Conservation (phyloP, 2,888 invertebrate species). For the Dicyrtomina minuta region DNA sequence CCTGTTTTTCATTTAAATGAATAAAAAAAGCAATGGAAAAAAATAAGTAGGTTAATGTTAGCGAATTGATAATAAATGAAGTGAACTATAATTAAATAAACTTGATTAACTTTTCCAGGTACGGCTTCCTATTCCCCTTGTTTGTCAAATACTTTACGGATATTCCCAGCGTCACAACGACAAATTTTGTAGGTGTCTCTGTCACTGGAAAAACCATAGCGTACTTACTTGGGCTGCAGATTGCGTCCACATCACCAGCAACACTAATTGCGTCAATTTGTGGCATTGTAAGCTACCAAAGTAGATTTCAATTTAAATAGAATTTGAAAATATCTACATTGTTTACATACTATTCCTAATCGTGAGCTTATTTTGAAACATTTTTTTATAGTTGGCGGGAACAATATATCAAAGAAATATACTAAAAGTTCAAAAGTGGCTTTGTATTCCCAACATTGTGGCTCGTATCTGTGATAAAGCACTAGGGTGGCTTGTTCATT, state of each 20-base stretch:
- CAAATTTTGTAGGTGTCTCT: conserved; percentile 57
- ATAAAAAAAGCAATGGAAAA: neutral
- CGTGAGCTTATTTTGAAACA: neutral
- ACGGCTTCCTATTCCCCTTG: conserved; percentile 59
- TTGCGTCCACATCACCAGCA: conserved; percentile 57
- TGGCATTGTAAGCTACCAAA: conserved; percentile 57
- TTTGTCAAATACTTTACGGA: conserved; percentile 61
- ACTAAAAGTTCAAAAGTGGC: conserved; percentile 56
- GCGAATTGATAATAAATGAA: neutral
- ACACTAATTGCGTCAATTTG: conserved; percentile 57
- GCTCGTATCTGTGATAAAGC: conserved; percentile 55
- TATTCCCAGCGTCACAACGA: conserved; percentile 57
- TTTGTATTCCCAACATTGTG: conserved; percentile 57
- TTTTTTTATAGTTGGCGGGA: conserved; percentile 53
- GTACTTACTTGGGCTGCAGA: conserved; percentile 61
- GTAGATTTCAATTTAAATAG: neutral
- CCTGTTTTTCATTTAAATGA: conserved; percentile 43
- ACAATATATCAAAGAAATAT: conserved; percentile 57
- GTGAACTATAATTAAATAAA: neutral
- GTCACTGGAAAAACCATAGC: conserved; percentile 62
- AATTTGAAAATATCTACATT: neutral
- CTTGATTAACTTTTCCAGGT: conserved; percentile 53
- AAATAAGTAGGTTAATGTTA: neutral
- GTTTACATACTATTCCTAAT: neutral
- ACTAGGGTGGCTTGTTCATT: conserved; percentile 58